A percentile compares a stretch with the other conserved stretches of the same genome.
phyloP scores from a whole-genome alignment of 2,888 invertebrate genomes.

The Acronicta aceris region DNA sequence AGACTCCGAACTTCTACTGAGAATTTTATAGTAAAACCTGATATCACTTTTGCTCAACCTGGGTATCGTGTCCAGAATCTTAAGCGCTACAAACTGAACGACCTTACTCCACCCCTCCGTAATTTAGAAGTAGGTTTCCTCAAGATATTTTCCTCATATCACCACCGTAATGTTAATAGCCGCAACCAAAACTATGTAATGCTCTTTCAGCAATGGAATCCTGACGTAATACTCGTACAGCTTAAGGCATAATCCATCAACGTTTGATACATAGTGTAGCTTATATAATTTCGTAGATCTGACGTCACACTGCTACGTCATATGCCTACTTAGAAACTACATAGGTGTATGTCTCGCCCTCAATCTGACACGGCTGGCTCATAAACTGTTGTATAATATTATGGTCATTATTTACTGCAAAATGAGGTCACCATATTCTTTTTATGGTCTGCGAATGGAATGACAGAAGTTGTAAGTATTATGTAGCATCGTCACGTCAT shows the following conservation, averaged over 20 bases:
- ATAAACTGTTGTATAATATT: background rate
- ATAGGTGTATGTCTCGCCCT: conserved; percentile 5
- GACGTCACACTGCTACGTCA: background rate
- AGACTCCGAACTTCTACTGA: too few relatives aligned
- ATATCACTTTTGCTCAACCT: too few relatives aligned
- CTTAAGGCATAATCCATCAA: background rate
- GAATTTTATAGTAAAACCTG: too few relatives aligned
- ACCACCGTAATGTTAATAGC: background rate
- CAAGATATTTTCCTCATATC: too few relatives aligned
- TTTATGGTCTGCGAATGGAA: conserved; percentile 12
- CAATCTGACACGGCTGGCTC: background rate
- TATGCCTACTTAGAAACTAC: background rate
- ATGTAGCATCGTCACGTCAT: conserved; percentile 18
- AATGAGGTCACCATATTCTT: conserved; percentile 11
- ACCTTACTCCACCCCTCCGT: too few relatives aligned
- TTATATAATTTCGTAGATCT: background rate
- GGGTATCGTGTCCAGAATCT: too few relatives aligned
- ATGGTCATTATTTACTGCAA: conserved; percentile 4
- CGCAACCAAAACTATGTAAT: background rate
- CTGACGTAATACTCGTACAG: too few relatives aligned
- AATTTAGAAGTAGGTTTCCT: too few relatives aligned
- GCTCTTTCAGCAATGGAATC: background rate
- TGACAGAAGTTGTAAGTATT: conserved; percentile 6
- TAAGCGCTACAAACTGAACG: too few relatives aligned
- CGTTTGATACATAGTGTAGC: too few relatives aligned